Evolutionary conservation across 2,797 vertebrate species (phyloP).

Genomic region (Luscinia luscinia): DNA sequence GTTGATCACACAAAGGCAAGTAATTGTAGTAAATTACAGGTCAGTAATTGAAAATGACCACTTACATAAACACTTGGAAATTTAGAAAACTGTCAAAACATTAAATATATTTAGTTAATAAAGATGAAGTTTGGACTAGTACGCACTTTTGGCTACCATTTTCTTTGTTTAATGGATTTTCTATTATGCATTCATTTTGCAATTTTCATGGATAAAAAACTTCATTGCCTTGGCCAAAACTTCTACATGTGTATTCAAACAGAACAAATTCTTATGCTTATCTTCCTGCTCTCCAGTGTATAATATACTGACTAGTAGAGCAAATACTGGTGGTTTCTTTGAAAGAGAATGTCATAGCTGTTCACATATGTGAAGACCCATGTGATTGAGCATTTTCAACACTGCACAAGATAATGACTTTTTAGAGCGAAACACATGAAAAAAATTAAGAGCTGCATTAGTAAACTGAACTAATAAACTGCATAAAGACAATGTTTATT

Average conservation of each 20-base stretch:
- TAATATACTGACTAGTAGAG: not conserved
- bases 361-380: not conserved
- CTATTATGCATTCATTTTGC: not conserved
- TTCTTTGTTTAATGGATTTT: conserved; percentile 4
- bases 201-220: not conserved
- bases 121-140: not conserved
- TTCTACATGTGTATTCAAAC: not conserved
- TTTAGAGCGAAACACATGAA: not conserved
- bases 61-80: conserved; percentile 12
- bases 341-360: not conserved
- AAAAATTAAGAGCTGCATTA: not conserved
- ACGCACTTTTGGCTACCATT: not conserved
- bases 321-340: not conserved
- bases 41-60: not conserved
- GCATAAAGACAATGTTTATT: not conserved
- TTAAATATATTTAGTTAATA: conserved; percentile 18
- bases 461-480: not conserved
- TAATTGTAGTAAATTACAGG: conserved; percentile 8
- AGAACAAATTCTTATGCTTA: not conserved
- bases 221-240: not conserved
- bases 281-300: not conserved
- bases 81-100: not conserved
- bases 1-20: not conserved
- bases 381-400: not conserved
- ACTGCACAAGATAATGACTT: not conserved